Evolutionary conservation across 2,888 invertebrate species (phyloP).

Genomic region (Agyllia agylla): DNA sequence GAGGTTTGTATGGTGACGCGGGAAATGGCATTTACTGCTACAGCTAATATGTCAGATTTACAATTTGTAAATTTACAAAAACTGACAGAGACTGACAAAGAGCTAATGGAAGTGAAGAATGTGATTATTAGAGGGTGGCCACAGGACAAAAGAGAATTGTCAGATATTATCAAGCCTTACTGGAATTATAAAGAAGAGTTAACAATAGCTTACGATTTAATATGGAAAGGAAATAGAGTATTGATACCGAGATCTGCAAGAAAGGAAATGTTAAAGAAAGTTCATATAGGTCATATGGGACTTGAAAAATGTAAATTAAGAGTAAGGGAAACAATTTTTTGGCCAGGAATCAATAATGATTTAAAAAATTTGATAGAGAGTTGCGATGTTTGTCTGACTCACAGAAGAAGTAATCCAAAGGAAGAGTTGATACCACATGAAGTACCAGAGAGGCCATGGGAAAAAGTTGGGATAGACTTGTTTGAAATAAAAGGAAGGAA

Average conservation of each 20-base stretch:
- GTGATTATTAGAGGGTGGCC: slow-evolving; percentile 26
- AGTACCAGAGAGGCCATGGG: background rate
- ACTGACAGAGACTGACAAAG: slow-evolving; percentile 27
- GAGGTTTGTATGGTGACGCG: background rate
- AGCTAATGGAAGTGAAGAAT: slow-evolving; percentile 31
- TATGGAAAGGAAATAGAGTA: slow-evolving; percentile 50
- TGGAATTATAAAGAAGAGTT: slow-evolving; percentile 52
- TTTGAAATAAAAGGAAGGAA: background rate
- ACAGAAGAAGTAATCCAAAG: background rate
- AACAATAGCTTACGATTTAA: background rate
- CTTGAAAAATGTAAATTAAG: slow-evolving; percentile 5
- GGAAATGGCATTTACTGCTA: background rate
- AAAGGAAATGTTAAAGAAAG: slow-evolving; percentile 38
- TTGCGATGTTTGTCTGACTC: background rate
- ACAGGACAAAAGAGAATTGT: slow-evolving; percentile 27
- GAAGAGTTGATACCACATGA: background rate
- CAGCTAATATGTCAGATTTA: slow-evolving; percentile 4
- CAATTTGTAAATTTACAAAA: slow-evolving; percentile 34
- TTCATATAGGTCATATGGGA: slow-evolving; percentile 1
- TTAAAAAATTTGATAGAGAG: background rate
- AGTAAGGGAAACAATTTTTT: background rate
- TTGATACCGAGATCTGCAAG: slow-evolving; percentile 45
- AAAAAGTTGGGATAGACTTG: background rate
- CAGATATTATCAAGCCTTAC: slow-evolving; percentile 24
- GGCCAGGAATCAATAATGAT: background rate